These are phyloP conservation scores for Sisyra nigra DNA, from an alignment of 2,888 invertebrate genomes.

Conservation along the genomic window DNA sequence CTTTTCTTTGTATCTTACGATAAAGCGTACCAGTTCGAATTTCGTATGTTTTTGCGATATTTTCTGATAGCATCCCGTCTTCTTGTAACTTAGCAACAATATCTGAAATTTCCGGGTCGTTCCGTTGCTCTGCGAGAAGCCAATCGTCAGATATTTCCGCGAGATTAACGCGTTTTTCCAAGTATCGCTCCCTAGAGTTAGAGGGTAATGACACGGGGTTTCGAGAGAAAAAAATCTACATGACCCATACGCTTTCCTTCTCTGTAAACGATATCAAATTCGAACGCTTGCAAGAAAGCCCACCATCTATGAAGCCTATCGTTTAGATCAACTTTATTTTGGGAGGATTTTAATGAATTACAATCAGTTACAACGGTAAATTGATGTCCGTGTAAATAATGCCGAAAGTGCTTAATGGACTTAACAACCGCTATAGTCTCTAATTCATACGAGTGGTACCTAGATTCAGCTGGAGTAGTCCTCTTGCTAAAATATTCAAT, in stretches of 20 bases:
- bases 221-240: conserved; percentile 9
- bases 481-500: conserved; percentile 3
- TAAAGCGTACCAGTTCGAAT: conserved; percentile 7
- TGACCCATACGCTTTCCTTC: conserved; percentile 8
- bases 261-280: background rate
- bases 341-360: conserved; percentile 12
- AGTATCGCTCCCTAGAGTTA: background rate
- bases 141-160: conserved; percentile 8
- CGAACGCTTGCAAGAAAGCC: conserved; percentile 13
- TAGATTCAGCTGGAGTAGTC: conserved; percentile 8
- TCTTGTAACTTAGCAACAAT: conserved; percentile 6
- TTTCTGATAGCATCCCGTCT: conserved; percentile 10
- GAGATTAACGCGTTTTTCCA: conserved; percentile 5
- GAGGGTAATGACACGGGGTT: conserved; percentile 4
- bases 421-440: conserved; percentile 3
- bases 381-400: background rate
- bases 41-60: conserved; percentile 8
- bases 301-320: conserved; percentile 17
- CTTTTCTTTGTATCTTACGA: conserved; percentile 9
- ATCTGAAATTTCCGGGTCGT: conserved; percentile 8
- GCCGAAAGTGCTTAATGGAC: background rate
- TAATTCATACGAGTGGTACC: conserved; percentile 9
- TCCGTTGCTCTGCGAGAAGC: conserved; percentile 10
- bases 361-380: conserved; percentile 17
- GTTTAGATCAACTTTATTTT: conserved; percentile 15